Percentiles rank a stretch among this genome's conserved stretches.
These are phyloP conservation scores for Rhodophaea formosa DNA, from an alignment of 2,888 invertebrate genomes.

Conservation along the genomic window DNA sequence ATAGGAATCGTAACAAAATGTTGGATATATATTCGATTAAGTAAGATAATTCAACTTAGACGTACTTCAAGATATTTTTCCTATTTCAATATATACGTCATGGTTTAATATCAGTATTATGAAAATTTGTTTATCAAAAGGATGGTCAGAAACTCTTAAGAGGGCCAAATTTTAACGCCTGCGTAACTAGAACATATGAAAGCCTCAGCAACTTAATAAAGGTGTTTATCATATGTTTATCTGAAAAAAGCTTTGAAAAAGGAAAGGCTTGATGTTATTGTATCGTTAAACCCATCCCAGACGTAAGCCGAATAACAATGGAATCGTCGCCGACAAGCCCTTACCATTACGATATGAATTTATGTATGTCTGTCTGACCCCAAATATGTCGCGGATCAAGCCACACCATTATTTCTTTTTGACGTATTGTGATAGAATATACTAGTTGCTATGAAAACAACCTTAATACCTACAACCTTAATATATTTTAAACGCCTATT, in stretches of 20 bases:
- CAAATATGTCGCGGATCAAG: conserved; percentile 4
- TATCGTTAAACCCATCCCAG: conserved; percentile 53
- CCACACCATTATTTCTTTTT: background rate
- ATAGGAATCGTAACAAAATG: too few species aligned
- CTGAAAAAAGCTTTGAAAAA: background rate
- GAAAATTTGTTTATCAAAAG: too few species aligned
- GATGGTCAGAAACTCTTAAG: too few species aligned
- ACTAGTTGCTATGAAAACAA: background rate
- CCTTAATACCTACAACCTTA: too few species aligned
- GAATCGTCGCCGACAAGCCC: conserved; percentile 53
- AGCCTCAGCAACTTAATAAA: background rate
- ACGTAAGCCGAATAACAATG: conserved; percentile 66
- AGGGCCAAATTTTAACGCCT: too few species aligned
- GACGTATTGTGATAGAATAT: background rate
- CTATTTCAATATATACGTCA: too few species aligned
- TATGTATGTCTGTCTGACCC: conserved; percentile 53
- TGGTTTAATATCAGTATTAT: too few species aligned
- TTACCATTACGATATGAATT: conserved; percentile 73
- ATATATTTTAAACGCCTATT: too few species aligned
- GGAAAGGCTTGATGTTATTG: conserved; percentile 41
- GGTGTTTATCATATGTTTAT: background rate
- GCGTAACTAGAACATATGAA: too few species aligned
- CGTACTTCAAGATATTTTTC: too few species aligned
- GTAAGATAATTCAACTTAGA: too few species aligned
- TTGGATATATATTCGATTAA: too few species aligned